A percentile compares a stretch with the other conserved stretches of the same genome.
Conservation (phyloP, 2,113 vertebrate species). For the Pelmatolapia mariae region DNA sequence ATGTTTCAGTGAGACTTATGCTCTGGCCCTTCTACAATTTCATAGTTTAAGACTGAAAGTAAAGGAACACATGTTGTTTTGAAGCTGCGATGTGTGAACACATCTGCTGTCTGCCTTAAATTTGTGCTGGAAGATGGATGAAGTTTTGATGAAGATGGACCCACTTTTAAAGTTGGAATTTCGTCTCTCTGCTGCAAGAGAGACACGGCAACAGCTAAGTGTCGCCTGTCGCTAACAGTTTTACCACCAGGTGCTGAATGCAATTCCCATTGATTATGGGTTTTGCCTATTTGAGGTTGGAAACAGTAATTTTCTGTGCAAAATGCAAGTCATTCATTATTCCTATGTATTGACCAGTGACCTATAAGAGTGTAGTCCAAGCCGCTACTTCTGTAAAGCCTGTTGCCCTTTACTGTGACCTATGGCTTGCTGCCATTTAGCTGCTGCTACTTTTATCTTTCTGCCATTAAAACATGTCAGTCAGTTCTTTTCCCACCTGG, state of each 20-base stretch:
- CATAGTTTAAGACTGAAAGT: background rate
- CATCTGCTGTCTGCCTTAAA: background rate
- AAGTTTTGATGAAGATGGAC: background rate
- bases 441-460: constrained; percentile 27
- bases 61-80: background rate
- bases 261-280: constrained; percentile 4
- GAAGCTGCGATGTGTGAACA: background rate
- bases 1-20: background rate
- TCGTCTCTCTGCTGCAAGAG: background rate
- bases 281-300: background rate
- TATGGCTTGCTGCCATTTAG: constrained; percentile 28
- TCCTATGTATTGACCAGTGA: constrained; percentile 49
- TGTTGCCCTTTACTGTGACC: constrained; percentile 53
- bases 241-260: background rate
- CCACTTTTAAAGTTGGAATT: background rate
- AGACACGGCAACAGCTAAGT: background rate
- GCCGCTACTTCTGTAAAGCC: background rate
- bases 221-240: background rate
- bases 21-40: background rate
- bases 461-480: constrained; percentile 9
- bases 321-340: constrained; percentile 45
- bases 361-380: constrained; percentile 21
- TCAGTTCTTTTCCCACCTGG: background rate
- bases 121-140: background rate
- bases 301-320: background rate